A percentile compares a stretch with the other conserved stretches of the same genome.
phyloP scores from a whole-genome alignment of 2,113 vertebrate genomes.

The Telmatochromis bifrenatus region DNA sequence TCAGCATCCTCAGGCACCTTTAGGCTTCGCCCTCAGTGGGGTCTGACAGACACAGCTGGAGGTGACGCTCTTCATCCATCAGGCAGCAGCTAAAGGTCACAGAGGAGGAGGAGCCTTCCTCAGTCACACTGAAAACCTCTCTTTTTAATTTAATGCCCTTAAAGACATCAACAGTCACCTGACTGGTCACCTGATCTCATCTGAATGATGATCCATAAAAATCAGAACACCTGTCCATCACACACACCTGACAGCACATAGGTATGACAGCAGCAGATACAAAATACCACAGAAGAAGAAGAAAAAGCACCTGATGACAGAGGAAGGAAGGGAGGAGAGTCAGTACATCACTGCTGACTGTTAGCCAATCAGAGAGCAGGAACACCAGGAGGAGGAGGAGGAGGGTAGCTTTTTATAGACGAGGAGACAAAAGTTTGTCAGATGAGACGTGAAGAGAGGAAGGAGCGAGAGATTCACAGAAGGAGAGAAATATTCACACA shows the following conservation, averaged over 20 bases:
- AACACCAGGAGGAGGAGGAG: not conserved
- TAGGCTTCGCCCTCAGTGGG: not conserved
- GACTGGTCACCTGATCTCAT: not conserved
- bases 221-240: not conserved
- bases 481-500: not conserved
- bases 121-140: not conserved
- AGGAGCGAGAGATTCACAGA: not conserved
- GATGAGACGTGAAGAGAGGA: not conserved
- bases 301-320: not conserved
- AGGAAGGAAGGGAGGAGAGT: not conserved
- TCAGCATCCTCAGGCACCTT: not conserved
- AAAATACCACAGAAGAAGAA: not conserved
- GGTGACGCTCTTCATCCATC: not conserved
- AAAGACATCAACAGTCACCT: not conserved
- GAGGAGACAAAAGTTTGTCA: not conserved
- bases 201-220: not conserved
- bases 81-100: not conserved
- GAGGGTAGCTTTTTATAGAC: not conserved
- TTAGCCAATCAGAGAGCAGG: constrained; percentile 6
- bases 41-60: not conserved
- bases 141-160: not conserved
- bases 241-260: not conserved
- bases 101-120: not conserved
- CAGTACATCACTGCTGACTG: not conserved
- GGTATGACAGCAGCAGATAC: not conserved